Evolutionary conservation across 2,888 invertebrate species (phyloP), one percentile per base, ranked within the genome.

Genomic region (Lycaena phlaeas): DNA sequence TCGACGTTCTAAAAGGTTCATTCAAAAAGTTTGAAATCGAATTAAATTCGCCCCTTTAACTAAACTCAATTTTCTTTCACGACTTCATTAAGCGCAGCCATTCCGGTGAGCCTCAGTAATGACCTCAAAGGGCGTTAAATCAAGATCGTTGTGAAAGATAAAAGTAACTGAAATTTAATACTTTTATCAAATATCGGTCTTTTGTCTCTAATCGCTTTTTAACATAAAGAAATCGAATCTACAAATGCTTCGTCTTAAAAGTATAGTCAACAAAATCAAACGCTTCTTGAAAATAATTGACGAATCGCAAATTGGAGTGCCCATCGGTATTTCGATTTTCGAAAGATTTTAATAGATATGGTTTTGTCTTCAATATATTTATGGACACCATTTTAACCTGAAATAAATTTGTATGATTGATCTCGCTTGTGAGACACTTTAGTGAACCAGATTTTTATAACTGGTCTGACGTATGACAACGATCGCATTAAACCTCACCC

Each of bases 1-100:
- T 56, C 60, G 59, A 55, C 64, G 61, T 64, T 64, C 69, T 68
- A 64, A 69, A 69, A 71, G 72, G 72, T 76, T 73, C 74, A 73
- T 76, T 77, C 72, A 67, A 72, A 78, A 79, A 79, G 75, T 81
- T 79, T 73, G 75, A 67, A 79, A 78, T 78, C 76, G 73, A 81
- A 79, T 79, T 79, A 78, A 78, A 79, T 76, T 75, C 78, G 76
- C 77, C 78, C 78, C 76, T 81, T 81, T 78, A 74, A 77, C 76
- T 77, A 75, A 77, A 79, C 78, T 79, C 78, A 74, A 79, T 81
- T 79, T 78, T 78, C 78, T 73, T 78, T 75, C 74, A 77, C 72
- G 81, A 79, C 74, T 79, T 81, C 81, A 79, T 81, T 82, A 82
- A 74, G 73, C 71, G 73, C 64, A 70, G 68, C 76, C 70, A 76